phyloP scores from a whole-genome alignment of 1,140 invertebrate genomes.

The Lepidostoma basale region DNA sequence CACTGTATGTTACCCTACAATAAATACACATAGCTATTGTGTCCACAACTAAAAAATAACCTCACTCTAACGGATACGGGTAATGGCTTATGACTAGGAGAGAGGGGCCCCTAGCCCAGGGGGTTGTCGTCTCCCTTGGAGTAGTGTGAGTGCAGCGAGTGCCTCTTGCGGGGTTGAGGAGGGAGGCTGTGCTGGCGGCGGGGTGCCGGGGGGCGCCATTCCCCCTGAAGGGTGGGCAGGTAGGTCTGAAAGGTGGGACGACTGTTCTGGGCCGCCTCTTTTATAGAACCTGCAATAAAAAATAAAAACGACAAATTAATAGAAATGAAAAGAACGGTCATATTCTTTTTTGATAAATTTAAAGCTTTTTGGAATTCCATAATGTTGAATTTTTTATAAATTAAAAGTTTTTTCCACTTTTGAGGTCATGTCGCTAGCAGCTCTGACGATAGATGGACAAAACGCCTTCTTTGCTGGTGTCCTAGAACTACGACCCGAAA shows the following conservation, averaged over 20 bases:
- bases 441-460: too few relatives aligned
- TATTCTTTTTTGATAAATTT: not conserved
- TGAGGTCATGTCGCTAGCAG: too few relatives aligned
- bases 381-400: not conserved
- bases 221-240: constrained; percentile 54
- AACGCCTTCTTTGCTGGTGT: too few relatives aligned
- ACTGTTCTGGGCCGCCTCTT: constrained; percentile 65
- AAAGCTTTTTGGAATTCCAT: not conserved
- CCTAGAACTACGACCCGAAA: too few relatives aligned
- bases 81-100: too few relatives aligned
- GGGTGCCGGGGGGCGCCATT: constrained; percentile 47
- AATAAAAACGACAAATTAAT: not conserved
- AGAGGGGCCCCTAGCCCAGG: too few relatives aligned
- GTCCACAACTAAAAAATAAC: too few relatives aligned
- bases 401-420: not conserved
- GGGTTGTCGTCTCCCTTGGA: too few relatives aligned
- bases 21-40: too few relatives aligned
- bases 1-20: too few relatives aligned
- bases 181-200: constrained; percentile 47
- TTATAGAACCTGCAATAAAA: constrained; percentile 60
- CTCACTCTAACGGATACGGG: too few relatives aligned
- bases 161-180: constrained; percentile 24
- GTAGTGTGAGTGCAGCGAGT: too few relatives aligned
- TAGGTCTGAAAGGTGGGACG: constrained; percentile 60
- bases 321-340: not conserved